These are phyloP conservation scores for Cyprinodon variegatus DNA, from an alignment of 2,113 vertebrate genomes.

Conservation along the genomic window DNA sequence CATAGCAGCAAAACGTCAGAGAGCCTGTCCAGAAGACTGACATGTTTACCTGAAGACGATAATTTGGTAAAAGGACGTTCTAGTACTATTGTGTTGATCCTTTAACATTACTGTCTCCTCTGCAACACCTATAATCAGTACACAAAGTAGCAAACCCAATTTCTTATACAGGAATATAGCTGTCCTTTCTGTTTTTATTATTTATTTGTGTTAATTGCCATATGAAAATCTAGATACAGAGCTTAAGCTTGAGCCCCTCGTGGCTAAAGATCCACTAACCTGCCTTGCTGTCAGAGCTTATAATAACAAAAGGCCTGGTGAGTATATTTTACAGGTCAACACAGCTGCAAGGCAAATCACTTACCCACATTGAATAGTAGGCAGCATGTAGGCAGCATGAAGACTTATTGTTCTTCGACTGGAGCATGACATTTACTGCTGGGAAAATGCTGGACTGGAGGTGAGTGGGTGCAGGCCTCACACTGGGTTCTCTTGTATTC, in stretches of 20 bases:
- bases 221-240: neutral
- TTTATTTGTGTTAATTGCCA: neutral
- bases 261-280: no score
- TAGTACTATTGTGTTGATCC: no score
- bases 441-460: constrained; percentile 11
- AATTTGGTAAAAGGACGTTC: no score
- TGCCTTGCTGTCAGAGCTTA: constrained; percentile 1
- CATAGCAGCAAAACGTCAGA: no score
- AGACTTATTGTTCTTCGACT: constrained; percentile 12
- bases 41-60: no score
- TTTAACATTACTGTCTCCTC: no score
- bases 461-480: constrained; percentile 18
- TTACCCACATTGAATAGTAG: constrained; percentile 12
- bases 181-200: no score
- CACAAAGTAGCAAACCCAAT: no score
- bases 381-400: constrained; percentile 14
- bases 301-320: neutral
- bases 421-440: constrained; percentile 27
- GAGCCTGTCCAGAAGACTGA: no score
- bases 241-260: neutral
- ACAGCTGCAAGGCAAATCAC: constrained; percentile 18
- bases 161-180: no score
- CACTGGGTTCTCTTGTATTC: neutral
- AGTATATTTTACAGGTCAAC: constrained; percentile 5
- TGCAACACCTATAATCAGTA: no score